Conservation (phyloP, 1,140 invertebrate species). For the Druon quercuslanigerum region DNA sequence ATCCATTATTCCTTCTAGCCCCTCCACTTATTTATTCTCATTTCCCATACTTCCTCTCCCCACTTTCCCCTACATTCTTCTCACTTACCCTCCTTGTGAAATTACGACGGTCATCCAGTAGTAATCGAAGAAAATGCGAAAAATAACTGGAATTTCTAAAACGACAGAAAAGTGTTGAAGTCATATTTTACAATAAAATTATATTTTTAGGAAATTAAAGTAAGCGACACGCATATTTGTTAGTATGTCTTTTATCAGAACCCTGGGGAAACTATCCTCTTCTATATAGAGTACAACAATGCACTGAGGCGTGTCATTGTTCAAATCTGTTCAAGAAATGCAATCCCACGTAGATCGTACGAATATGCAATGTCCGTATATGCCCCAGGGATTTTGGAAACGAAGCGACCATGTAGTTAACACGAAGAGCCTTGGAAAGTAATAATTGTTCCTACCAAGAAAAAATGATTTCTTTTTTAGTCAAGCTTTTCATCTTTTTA, state of each 20-base stretch:
- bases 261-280: slow-evolving; percentile 44
- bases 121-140: neutral
- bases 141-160: neutral
- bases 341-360: slow-evolving; percentile 56
- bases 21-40: neutral
- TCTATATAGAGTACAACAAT: slow-evolving; percentile 52
- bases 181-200: slow-evolving; percentile 36
- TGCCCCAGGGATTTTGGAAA: slow-evolving; percentile 40
- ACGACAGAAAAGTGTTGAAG: too few relatives aligned
- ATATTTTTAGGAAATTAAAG: neutral
- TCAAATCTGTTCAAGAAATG: slow-evolving; percentile 57
- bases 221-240: slow-evolving; percentile 43
- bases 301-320: slow-evolving; percentile 59
- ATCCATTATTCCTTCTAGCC: too few relatives aligned
- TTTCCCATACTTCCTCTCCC: neutral
- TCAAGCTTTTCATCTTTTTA: too few relatives aligned
- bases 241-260: slow-evolving; percentile 55
- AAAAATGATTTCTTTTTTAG: neutral
- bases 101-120: too few relatives aligned
- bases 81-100: too few relatives aligned
- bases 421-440: neutral
- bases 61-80: too few relatives aligned
- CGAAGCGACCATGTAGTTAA: slow-evolving; percentile 13
- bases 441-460: neutral
- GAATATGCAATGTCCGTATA: slow-evolving; percentile 56